Base-by-base conservation (phyloP, 2,888 invertebrate species). In the Aleiodes testaceus region DNA sequence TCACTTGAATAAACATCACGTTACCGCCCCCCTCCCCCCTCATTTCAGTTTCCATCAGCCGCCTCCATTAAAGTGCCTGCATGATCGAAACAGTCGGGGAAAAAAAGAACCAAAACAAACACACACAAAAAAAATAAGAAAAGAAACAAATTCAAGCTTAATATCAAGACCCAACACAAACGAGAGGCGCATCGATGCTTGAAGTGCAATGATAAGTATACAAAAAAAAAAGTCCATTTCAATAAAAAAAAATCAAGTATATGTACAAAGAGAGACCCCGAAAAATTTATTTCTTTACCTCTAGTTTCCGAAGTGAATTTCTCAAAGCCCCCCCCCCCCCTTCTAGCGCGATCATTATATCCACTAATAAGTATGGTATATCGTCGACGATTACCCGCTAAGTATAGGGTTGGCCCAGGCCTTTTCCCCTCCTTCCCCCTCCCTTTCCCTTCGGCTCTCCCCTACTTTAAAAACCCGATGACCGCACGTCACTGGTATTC, bases 341-440 rank as follows among this genome's bases (percentile, higher is more conserved):
- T 26, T 74, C 55, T 73, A 75, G 74, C 72, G 78, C 75, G 78
- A 81, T 81, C 82, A 82, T 84, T 83, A 83, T 81, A 80, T 78
- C 79, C 81, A 80, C 82, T 85, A 85, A 85, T 84, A 84, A 84
- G 83, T 82, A 82, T 80, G 77, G 84, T 84, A 85, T 84, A 84
- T 83, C 82, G 84, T 73, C 82, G 81, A 83, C 82, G 82, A 84
- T 85, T 85, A 85, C 84, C 82, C 82, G 79, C 79, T 85, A 85
- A 84, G 84, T 85, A 85, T 85, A 85, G 85, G 84, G 81, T 84
- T 72, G 66, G 70, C 69, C 72, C 66, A 9, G 16, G 16, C n/a
- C 45, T 63, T 20, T 22, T 20, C 20, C 11, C 20, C 20, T 26
- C 26, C 5, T 26, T 22, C 26, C n/a, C 20, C 9, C n/a, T 45